These are phyloP conservation scores for Montipora cactus DNA, from an alignment of 64 coral and sea anemone species.

Conservation along the genomic window DNA sequence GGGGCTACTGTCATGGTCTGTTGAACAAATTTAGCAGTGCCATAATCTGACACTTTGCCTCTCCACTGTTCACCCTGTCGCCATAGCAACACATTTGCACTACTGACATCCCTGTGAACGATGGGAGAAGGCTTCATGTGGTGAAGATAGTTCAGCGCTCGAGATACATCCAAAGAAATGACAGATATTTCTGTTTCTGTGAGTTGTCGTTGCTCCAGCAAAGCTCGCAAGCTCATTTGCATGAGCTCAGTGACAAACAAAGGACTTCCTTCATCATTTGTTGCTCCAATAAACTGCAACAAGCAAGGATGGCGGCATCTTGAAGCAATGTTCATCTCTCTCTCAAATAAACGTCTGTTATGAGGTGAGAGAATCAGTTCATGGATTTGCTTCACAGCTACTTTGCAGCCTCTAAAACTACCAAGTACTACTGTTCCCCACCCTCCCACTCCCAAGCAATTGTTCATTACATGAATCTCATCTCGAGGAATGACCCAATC, in stretches of 20 bases:
- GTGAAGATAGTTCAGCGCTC: neutral
- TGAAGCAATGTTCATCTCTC: constrained; percentile 81
- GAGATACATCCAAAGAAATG: constrained; percentile 30
- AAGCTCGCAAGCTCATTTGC: constrained; percentile 32
- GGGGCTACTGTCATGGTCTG: too few relatives aligned
- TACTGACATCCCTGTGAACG: too few relatives aligned
- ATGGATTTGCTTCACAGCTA: constrained; percentile 84
- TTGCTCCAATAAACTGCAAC: constrained; percentile 66
- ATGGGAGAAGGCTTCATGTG: too few relatives aligned
- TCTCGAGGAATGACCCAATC: constrained; percentile 46
- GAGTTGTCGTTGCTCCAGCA: constrained; percentile 33
- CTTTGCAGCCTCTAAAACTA: constrained; percentile 70
- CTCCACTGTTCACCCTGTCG: too few relatives aligned
- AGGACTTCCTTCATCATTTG: constrained; percentile 55
- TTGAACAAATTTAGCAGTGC: too few relatives aligned
- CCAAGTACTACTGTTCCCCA: constrained; percentile 54
- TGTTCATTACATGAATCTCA: constrained; percentile 54
- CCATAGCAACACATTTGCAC: too few relatives aligned
- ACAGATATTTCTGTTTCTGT: neutral
- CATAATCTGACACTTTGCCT: too few relatives aligned
- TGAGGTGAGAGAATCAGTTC: constrained; percentile 71
- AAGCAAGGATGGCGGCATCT: constrained; percentile 77
- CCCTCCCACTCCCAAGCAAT: constrained; percentile 59
- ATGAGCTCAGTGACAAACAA: constrained; percentile 65
- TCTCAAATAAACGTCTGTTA: constrained; percentile 67